Evolutionary conservation across 2,797 vertebrate species (phyloP).

Genomic region (Oryzias sinensis): DNA sequence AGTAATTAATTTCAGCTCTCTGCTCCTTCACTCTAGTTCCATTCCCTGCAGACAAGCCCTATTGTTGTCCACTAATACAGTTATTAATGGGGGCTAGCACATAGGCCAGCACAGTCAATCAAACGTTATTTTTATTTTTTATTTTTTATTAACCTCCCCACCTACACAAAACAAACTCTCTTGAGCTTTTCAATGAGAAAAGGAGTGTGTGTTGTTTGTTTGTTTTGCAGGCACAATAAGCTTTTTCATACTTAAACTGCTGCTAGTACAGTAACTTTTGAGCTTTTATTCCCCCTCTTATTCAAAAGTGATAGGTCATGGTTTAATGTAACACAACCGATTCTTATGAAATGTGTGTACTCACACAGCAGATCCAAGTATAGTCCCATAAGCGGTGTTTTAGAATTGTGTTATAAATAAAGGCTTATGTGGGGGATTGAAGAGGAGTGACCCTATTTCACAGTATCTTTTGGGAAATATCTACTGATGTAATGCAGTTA

Average conservation of each 20-base stretch:
- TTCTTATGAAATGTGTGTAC: slow-evolving; percentile 52
- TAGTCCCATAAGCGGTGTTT: slow-evolving; percentile 35
- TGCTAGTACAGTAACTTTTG: slow-evolving; percentile 45
- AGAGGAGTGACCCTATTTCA: slow-evolving; percentile 60
- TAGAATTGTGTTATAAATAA: slow-evolving; percentile 45
- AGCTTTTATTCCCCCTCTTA: slow-evolving; percentile 39
- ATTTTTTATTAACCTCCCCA: slow-evolving; percentile 36
- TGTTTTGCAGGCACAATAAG: slow-evolving; percentile 21
- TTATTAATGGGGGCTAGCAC: slow-evolving; percentile 68
- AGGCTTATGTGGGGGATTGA: slow-evolving; percentile 54
- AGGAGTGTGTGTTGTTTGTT: slow-evolving; percentile 6
- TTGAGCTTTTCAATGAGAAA: slow-evolving; percentile 17
- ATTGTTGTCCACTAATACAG: slow-evolving; percentile 71
- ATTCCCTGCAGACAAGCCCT: slow-evolving; percentile 53
- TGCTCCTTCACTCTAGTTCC: slow-evolving; percentile 42
- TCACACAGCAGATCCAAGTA: slow-evolving; percentile 55
- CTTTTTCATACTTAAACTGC: slow-evolving; percentile 27
- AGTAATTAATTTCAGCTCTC: slow-evolving; percentile 72
- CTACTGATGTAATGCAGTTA: slow-evolving; percentile 58
- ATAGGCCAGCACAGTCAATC: slow-evolving; percentile 66
- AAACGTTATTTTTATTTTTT: slow-evolving; percentile 46
- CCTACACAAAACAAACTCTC: slow-evolving; percentile 35
- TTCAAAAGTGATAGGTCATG: slow-evolving; percentile 39
- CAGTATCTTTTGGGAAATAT: slow-evolving; percentile 45
- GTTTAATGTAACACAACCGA: slow-evolving; percentile 51